Conservation (phyloP, 1,140 invertebrate genomes). For the Pissodes strobi region DNA sequence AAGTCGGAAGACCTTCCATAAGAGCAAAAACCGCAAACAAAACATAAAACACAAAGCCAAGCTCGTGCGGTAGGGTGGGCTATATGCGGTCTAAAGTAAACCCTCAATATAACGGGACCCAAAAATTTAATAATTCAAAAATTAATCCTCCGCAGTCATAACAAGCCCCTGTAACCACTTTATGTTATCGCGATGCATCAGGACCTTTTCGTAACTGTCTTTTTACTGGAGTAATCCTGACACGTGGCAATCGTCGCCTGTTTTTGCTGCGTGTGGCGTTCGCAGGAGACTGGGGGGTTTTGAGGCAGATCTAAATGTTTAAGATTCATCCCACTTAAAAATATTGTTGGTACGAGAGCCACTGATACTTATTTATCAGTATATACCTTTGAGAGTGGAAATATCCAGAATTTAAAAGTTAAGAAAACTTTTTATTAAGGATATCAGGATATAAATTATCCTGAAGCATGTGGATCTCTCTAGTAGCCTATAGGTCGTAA, state of each 20-base stretch:
- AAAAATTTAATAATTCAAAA: slow-evolving; percentile 52
- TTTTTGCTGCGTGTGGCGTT: slow-evolving; percentile 1
- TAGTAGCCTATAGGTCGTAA: too few species aligned
- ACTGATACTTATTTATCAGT: too few species aligned
- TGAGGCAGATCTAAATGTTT: too few species aligned
- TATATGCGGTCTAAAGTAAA: slow-evolving; percentile 7
- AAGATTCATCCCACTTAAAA: too few species aligned
- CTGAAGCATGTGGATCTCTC: too few species aligned
- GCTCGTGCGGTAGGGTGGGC: not conserved
- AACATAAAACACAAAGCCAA: slow-evolving; percentile 3
- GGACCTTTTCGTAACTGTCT: slow-evolving; percentile 43
- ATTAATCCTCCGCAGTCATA: slow-evolving; percentile 50
- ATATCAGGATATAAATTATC: too few species aligned
- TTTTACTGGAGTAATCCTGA: slow-evolving; percentile 46
- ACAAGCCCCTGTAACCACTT: slow-evolving; percentile 52
- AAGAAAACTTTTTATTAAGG: too few species aligned
- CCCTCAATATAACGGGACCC: slow-evolving; percentile 3
- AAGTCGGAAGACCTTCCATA: not conserved
- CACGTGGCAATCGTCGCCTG: slow-evolving; percentile 39
- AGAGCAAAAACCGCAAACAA: slow-evolving; percentile 13
- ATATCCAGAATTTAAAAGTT: too few species aligned
- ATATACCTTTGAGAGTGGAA: too few species aligned
- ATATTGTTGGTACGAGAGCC: too few species aligned
- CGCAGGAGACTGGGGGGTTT: too few species aligned
- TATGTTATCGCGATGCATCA: slow-evolving; percentile 50